These are phyloP conservation scores for Dromococcyx pavoninus DNA, from an alignment of 2,797 vertebrate genomes.

Conservation along the genomic window DNA sequence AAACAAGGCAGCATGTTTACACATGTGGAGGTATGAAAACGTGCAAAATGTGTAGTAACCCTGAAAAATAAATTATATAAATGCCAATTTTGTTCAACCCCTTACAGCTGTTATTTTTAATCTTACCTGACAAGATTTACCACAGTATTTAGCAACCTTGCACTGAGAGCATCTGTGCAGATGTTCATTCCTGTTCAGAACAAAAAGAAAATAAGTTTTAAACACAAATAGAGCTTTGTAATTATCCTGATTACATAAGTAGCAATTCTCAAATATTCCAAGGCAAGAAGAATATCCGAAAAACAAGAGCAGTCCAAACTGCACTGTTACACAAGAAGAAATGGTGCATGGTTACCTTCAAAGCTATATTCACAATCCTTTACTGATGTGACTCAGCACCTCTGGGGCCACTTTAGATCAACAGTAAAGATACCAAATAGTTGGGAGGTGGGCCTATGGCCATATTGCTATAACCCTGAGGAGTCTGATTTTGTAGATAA, in stretches of 20 bases:
- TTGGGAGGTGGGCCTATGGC: no score
- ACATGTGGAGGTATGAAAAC: background rate
- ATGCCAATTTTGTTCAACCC: background rate
- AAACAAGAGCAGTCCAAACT: background rate
- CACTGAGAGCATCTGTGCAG: constrained; percentile 91
- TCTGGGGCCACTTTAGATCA: background rate
- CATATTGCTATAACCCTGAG: background rate
- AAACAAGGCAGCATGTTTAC: background rate
- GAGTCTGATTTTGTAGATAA: background rate
- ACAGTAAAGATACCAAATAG: background rate
- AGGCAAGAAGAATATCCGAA: background rate
- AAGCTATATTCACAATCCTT: background rate
- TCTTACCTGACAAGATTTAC: constrained; percentile 89
- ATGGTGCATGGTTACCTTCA: background rate
- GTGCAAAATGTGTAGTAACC: background rate
- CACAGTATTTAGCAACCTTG: constrained; percentile 89
- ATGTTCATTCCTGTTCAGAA: constrained; percentile 76
- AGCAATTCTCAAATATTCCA: background rate
- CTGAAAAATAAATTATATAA: background rate
- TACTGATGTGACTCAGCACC: background rate
- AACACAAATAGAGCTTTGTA: background rate
- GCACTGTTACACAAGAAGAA: background rate
- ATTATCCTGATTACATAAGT: background rate
- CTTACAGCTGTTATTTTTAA: background rate
- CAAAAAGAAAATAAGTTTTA: background rate